Percentiles rank a stretch among this genome's conserved stretches.
phyloP scores from a whole-genome alignment of 2,113 vertebrate genomes.

The Pandion haliaetus region DNA sequence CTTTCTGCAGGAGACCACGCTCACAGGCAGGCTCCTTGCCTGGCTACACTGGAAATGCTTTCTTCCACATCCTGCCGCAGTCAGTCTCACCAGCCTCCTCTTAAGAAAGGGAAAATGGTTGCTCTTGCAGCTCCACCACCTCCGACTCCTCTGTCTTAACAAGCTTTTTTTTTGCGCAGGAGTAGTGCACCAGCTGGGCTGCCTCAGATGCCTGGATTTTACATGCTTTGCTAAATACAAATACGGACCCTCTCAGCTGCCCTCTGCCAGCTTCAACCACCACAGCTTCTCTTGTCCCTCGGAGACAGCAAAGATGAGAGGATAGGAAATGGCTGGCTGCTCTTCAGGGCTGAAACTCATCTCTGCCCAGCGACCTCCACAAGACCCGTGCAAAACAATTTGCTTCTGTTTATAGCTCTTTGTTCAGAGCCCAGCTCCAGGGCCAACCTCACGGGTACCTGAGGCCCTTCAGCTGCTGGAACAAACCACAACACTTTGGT shows the following conservation, averaged over 20 bases:
- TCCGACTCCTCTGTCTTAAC: rapidly evolving
- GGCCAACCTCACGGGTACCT: neutral
- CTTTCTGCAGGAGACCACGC: neutral
- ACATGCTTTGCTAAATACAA: neutral
- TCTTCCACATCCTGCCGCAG: neutral
- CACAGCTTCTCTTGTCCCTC: neutral
- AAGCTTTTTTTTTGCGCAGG: rapidly evolving
- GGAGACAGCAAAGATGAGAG: neutral
- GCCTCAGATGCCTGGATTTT: neutral
- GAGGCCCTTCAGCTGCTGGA: neutral
- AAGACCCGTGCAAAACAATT: neutral
- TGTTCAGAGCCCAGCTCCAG: neutral
- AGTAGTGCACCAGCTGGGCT: neutral
- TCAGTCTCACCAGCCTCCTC: neutral
- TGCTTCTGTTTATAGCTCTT: neutral
- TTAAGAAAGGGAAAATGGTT: neutral
- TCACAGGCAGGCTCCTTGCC: neutral
- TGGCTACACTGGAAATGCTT: neutral
- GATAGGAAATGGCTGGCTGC: neutral
- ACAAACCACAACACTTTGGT: neutral
- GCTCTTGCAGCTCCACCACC: neutral
- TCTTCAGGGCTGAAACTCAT: neutral
- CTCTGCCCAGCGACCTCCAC: rapidly evolving
- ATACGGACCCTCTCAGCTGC: rapidly evolving
- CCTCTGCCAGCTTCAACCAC: rapidly evolving